Conservation (phyloP, 2,797 vertebrate species). For the Margarornis squamiger region DNA sequence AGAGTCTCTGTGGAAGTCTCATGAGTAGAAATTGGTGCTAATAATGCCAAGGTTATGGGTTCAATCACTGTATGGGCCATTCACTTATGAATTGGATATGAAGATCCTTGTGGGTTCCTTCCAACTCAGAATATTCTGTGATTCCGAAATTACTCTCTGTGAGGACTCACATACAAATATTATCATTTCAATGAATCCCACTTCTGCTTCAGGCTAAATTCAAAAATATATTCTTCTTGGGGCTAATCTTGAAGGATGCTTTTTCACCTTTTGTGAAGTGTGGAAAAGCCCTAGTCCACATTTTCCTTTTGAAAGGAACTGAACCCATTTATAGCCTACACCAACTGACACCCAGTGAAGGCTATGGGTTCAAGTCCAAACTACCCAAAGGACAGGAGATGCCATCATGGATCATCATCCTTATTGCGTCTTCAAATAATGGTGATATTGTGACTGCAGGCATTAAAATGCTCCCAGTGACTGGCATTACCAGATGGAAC, state of each 20-base stretch:
- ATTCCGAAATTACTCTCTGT: neutral
- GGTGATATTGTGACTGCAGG: neutral
- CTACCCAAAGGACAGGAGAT: neutral
- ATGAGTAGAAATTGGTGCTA: neutral
- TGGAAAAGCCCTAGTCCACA: neutral
- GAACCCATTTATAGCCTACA: neutral
- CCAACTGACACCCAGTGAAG: neutral
- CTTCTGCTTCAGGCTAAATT: neutral
- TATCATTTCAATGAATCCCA: neutral
- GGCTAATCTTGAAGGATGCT: neutral
- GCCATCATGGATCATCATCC: rapidly evolving
- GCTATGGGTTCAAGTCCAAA: neutral
- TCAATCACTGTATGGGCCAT: neutral
- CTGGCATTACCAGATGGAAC: neutral
- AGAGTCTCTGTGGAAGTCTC: neutral
- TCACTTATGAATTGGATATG: neutral
- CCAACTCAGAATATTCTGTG: neutral
- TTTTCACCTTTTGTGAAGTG: neutral
- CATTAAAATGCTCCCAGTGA: neutral
- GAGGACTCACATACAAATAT: neutral
- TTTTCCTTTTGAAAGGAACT: neutral
- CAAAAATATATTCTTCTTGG: neutral
- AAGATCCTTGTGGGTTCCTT: neutral
- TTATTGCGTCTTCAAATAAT: neutral
- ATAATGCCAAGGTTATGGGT: neutral